Evolutionary conservation across 2,888 invertebrate genomes (phyloP).

Genomic region (Oscheius sp.): DNA sequence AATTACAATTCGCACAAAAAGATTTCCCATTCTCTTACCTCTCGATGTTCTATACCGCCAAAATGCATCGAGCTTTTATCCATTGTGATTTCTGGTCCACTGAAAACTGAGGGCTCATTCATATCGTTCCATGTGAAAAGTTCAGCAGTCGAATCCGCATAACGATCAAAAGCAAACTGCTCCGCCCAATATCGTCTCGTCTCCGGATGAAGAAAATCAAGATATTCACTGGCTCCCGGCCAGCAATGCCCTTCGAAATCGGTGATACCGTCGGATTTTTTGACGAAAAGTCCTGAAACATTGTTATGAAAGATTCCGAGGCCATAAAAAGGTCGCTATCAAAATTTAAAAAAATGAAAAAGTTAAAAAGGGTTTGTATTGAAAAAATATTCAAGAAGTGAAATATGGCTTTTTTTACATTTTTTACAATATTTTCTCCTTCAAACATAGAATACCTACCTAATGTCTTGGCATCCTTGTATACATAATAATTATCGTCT

Average conservation of each 20-base stretch:
- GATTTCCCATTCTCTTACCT: conserved; percentile 71
- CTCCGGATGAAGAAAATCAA: conserved; percentile 89
- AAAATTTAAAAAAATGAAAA: no score
- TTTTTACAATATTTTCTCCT: no score
- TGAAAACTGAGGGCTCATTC: conserved; percentile 98
- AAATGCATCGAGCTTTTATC: conserved; percentile 91
- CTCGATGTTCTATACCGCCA: conserved; percentile 86
- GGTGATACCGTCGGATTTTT: conserved; percentile 83
- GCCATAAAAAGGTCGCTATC: no score
- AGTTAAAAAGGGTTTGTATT: no score
- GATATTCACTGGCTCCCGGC: conserved; percentile 90
- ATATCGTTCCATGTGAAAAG: conserved; percentile 91
- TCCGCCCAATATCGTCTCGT: conserved; percentile 82
- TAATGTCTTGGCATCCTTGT: conserved; percentile 75
- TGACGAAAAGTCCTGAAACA: conserved; percentile 91
- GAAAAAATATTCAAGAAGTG: no score
- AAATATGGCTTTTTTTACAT: no score
- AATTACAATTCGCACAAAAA: no score
- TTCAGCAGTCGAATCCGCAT: conserved; percentile 74
- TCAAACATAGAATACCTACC: no score
- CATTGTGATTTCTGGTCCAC: conserved; percentile 95
- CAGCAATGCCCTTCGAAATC: conserved; percentile 99
- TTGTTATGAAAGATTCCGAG: no score
- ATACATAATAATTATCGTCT: conserved; percentile 86
- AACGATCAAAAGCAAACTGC: conserved; percentile 77